Conservation (phyloP, 2,797 vertebrate genomes). For the Mormyrus hasselquistii region DNA sequence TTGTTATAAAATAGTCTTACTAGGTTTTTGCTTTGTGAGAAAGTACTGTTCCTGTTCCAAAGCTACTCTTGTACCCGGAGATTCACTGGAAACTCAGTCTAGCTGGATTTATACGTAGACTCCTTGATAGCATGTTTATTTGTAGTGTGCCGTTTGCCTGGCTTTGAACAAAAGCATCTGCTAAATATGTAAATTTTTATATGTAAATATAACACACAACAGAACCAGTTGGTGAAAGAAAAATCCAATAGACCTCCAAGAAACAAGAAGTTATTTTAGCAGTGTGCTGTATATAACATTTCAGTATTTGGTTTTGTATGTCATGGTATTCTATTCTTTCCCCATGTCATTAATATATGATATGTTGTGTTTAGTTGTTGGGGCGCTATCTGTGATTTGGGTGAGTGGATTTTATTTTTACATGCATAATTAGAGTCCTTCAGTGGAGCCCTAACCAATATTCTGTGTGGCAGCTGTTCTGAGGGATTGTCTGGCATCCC, state of each 20-base stretch:
- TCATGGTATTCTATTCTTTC: neutral
- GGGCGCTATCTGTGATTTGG: slow-evolving; percentile 1
- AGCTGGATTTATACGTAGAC: neutral
- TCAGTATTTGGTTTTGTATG: neutral
- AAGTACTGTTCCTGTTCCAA: neutral
- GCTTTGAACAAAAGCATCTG: neutral
- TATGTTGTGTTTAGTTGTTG: neutral
- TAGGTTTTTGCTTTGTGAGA: neutral
- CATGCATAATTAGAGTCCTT: neutral
- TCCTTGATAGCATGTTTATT: neutral
- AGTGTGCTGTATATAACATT: neutral
- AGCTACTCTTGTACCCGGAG: neutral
- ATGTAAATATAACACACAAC: neutral
- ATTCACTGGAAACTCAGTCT: neutral
- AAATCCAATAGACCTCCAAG: neutral
- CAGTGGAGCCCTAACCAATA: neutral
- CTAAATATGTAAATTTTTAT: neutral
- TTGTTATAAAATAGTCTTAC: neutral
- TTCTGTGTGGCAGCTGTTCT: slow-evolving; percentile 4
- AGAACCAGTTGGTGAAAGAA: neutral
- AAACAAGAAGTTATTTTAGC: neutral
- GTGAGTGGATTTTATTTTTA: neutral
- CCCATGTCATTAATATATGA: neutral
- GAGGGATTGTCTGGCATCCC: neutral
- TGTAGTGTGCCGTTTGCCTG: neutral